Base-by-base conservation (phyloP, 2,888 invertebrate genomes). In the Cosmorhoe ocellata region DNA sequence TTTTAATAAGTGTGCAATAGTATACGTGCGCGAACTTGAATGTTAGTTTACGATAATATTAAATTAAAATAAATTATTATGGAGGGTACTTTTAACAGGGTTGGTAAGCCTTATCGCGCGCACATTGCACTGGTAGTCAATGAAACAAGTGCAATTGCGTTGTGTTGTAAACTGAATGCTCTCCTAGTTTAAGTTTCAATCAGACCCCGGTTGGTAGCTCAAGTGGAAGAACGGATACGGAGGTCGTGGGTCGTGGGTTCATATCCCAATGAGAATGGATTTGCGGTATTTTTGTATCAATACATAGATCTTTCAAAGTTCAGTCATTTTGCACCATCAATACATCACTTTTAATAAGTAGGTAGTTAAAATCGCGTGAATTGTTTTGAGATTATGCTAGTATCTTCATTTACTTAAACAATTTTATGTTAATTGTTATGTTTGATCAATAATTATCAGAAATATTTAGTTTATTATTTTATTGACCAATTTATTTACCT, bases 351-450 rank as follows among this genome's bases (percentile, higher is more conserved):
- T 65, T 64, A 6, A 61, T 64, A 3, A n/a, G 66, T 67, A 63
- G 67, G 68, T n/a, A 64, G 56, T 56, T 33, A 13, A 41, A 65
- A 51, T 47, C 39, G 49, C 59, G 58, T 67, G 54, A 66, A 63
- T 72, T 69, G 60, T 75, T 76, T 77, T 84, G 83, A 84, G 83
- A 84, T 86, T 82, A 84, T 78, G 76, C 74, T 80, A 77, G 67
- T 68, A 70, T 74, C 59, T 73, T 70, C 67, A 70, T 70, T 38
- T 50, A 42, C 38, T 27, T 67, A 64, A 66, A 58, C 59, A 62
- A 62, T 64, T 74, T 76, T 81, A 80, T 81, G 76, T 86, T 84
- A 69, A n/a, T 86, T 88, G 87, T 87, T 90, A 88, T 82, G 86
- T 88, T 89, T 89, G 84, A 76, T 76, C 56, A 78, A 73, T 80